Base-by-base conservation (phyloP, 1,140 invertebrate species). In the Laodelphax striatellus region DNA sequence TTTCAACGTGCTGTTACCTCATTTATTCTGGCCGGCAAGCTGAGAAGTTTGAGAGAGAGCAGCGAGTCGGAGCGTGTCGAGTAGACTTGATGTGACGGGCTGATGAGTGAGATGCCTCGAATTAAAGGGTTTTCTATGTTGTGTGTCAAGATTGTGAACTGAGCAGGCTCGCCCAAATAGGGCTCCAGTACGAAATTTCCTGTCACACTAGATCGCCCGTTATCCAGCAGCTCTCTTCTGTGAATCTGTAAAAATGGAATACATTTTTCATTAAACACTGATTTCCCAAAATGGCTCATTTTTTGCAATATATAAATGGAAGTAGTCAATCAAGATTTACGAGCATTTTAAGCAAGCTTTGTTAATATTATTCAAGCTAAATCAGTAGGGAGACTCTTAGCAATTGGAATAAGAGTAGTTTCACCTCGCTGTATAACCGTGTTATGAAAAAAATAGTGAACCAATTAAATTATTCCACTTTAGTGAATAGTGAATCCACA, bases 171-270 rank as follows among this genome's bases (percentile, higher is more conserved):
- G 11, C 74, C 73, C 57, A 78, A 66, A 28, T 69, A 70, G 9
- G 72, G 70, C 53, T 77, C 75, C 38, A 79, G 58, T 38, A 76
- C 71, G 63, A 79, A 79, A 61, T 70, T 75, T 5, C 76, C 76
- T 1, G 73, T 77, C 5, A 78, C 71, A 1, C 70, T 70, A 19
- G 65, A 68, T 17, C 74, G 65, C 0, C 74, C 73, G 60, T 76
- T 74, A 56, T 69, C 68, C 2, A 63, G 57, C n/a, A 78, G 70
- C 67, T 76, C 75, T 34, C 73, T 64, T 5, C 76, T 67, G 60
- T 78, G 76, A 52, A 78, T 76, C 69, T 71, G 57, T 52, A 61
- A 62, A 65, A 54, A 19, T 34, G 5, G 16, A 21, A 60, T 16
- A 57, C 13, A 50, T 14, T 56, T 22, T 54, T 10, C 50, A 19